Percentiles rank a stretch among this genome's conserved stretches.
Evolutionary conservation across 23 tunicate genomes (phyloP).

Genomic region (Trididemnum nubilum): DNA sequence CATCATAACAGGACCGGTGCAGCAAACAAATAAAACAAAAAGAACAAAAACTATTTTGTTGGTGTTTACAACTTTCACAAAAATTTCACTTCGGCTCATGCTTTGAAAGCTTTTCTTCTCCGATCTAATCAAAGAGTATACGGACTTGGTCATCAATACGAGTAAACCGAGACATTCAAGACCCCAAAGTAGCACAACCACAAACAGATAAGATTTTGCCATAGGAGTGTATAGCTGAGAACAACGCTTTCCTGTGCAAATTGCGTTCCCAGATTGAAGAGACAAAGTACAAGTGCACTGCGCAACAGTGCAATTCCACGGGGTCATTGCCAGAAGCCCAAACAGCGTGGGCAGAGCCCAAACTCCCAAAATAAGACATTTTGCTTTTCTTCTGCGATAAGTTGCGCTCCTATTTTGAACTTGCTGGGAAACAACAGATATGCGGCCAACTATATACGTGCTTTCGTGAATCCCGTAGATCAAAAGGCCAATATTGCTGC

Average conservation of each 20-base stretch:
- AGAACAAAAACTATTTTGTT: conserved; percentile 45
- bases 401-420: conserved; percentile 20
- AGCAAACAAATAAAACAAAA: conserved; percentile 60
- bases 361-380: conserved; percentile 49
- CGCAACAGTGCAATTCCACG: conserved; percentile 77
- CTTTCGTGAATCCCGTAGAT: conserved; percentile 90
- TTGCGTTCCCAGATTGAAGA: conserved; percentile 40
- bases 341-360: conserved; percentile 81
- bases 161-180: conserved; percentile 71
- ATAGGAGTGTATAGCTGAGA: conserved; percentile 88
- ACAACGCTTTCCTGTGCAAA: conserved; percentile 57
- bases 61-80: conserved; percentile 14
- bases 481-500: conserved; percentile 91
- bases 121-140: conserved; percentile 23
- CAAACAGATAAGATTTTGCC: conserved; percentile 83
- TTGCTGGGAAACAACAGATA: background rate
- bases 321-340: conserved; percentile 84
- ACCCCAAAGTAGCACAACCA: conserved; percentile 78
- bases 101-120: background rate
- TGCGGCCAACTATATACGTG: conserved; percentile 67
- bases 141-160: conserved; percentile 47
- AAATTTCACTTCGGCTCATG: background rate
- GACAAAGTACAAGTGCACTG: conserved; percentile 70
- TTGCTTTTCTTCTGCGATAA: conserved; percentile 67
- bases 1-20: conserved; percentile 86